Percentiles rank a stretch among this genome's conserved stretches.
phyloP scores from a whole-genome alignment of 2,797 vertebrate genomes.

The Australoheros facetus region DNA sequence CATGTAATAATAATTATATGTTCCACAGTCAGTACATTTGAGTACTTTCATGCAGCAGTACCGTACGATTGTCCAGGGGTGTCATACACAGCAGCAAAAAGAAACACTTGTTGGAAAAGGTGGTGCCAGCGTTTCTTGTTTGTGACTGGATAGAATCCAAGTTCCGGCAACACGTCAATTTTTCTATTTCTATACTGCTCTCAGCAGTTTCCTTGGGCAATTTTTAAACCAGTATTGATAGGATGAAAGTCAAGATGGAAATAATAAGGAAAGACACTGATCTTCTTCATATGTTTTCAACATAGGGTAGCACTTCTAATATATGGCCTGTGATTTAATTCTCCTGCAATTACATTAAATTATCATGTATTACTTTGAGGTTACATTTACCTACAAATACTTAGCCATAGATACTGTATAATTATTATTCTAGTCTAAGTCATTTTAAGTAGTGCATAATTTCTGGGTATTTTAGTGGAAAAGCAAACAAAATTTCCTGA shows the following conservation, averaged over 20 bases:
- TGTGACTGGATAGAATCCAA: background rate
- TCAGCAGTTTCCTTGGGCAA: background rate
- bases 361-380: background rate
- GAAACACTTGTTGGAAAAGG: background rate
- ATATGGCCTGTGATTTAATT: no score
- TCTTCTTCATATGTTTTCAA: background rate
- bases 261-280: background rate
- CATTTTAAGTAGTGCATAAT: background rate
- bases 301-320: background rate
- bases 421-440: background rate
- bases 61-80: background rate
- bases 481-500: no score
- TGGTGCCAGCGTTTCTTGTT: background rate
- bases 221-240: background rate
- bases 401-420: background rate
- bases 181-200: background rate
- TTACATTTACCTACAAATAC: background rate
- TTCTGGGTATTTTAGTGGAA: no score
- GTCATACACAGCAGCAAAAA: background rate
- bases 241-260: background rate
- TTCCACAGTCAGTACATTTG: background rate
- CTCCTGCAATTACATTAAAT: no score
- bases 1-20: slow-evolving; percentile 1
- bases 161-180: background rate
- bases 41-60: background rate